Evolutionary conservation across 2,113 vertebrate genomes (phyloP).

Genomic region (Silurus glanis): DNA sequence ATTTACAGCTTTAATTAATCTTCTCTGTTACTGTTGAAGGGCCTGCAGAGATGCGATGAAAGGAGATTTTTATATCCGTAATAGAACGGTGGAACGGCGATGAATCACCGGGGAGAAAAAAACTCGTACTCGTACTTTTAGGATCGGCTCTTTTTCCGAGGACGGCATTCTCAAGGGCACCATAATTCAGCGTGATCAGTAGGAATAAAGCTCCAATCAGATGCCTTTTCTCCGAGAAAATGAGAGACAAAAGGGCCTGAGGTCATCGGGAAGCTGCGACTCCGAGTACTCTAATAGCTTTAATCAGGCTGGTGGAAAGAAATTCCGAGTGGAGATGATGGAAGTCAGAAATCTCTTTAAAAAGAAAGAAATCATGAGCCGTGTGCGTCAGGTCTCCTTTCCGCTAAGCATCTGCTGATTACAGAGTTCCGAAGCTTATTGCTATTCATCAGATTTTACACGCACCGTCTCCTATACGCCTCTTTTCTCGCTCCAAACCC

Average conservation of each 20-base stretch:
- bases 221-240: slow-evolving; percentile 27
- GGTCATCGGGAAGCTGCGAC: slow-evolving; percentile 29
- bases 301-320: slow-evolving; percentile 42
- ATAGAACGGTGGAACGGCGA: slow-evolving; percentile 40
- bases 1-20: slow-evolving; percentile 56
- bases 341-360: slow-evolving; percentile 28
- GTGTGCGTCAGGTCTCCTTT: slow-evolving; percentile 21
- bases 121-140: slow-evolving; percentile 33
- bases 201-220: slow-evolving; percentile 45
- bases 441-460: slow-evolving; percentile 53
- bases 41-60: slow-evolving; percentile 52
- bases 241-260: slow-evolving; percentile 28
- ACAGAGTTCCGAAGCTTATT: slow-evolving; percentile 41
- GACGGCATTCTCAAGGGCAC: slow-evolving; percentile 51
- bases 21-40: slow-evolving; percentile 45
- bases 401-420: slow-evolving; percentile 48
- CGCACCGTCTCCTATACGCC: neutral
- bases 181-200: slow-evolving; percentile 48
- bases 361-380: slow-evolving; percentile 27
- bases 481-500: neutral
- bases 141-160: slow-evolving; percentile 41
- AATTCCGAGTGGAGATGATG: slow-evolving; percentile 27
- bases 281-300: slow-evolving; percentile 37
- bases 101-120: slow-evolving; percentile 44
- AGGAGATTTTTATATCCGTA: slow-evolving; percentile 55